Percentiles rank a stretch among this genome's conserved stretches.
Conservation (phyloP, 2,888 invertebrate genomes). For the Dryobotodes eremita region DNA sequence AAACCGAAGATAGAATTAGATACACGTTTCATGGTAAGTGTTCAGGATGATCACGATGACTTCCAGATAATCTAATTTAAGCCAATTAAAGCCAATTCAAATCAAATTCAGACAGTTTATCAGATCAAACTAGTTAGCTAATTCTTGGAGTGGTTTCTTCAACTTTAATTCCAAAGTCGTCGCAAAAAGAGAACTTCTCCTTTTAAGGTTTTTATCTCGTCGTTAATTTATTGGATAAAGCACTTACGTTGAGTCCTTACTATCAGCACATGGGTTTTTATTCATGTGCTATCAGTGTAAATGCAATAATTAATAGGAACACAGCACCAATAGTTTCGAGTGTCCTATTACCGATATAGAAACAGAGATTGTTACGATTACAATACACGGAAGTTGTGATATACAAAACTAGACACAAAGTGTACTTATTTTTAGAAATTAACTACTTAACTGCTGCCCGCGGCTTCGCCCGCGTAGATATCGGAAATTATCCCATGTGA, state of each 20-base stretch:
- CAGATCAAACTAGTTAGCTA: neutral
- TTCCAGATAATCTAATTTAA: neutral
- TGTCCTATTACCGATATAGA: conserved; percentile 25
- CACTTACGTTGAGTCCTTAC: conserved; percentile 20
- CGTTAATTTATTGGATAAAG: conserved; percentile 9
- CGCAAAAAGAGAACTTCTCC: conserved; percentile 4
- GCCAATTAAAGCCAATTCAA: neutral
- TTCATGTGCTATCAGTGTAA: too few relatives aligned
- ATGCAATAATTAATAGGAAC: conserved; percentile 21
- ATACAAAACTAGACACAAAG: conserved; percentile 21
- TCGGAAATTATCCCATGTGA: too few relatives aligned
- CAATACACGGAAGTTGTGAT: conserved; percentile 30
- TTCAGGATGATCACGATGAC: neutral
- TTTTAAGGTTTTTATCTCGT: conserved; percentile 13
- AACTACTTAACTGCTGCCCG: neutral
- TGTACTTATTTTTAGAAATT: conserved; percentile 19
- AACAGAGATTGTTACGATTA: conserved; percentile 27
- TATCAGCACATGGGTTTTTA: too few relatives aligned
- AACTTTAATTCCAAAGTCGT: neutral
- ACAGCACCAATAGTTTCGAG: conserved; percentile 6
- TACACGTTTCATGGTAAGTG: neutral
- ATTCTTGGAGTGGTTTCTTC: neutral
- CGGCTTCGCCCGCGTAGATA: too few relatives aligned
- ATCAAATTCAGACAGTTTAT: conserved; percentile 14
- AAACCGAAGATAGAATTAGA: neutral